These are phyloP conservation scores for Ochotona curzoniae DNA, from an alignment of 2,113 vertebrate species.

Conservation along the genomic window DNA sequence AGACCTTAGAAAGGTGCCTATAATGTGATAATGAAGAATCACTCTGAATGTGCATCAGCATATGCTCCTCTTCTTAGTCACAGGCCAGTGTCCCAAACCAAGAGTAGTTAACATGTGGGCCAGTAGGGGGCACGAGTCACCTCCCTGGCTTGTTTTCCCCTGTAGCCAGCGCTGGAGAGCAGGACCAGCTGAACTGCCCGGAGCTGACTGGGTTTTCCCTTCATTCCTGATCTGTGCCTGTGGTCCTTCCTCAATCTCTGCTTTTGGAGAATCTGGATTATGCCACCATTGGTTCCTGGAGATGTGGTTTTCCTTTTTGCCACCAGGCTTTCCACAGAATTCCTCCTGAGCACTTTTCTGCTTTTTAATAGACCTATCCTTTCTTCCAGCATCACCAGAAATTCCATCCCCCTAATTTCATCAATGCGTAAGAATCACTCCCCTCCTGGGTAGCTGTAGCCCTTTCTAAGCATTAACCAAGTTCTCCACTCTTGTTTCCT, in stretches of 20 bases:
- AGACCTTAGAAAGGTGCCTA: neutral
- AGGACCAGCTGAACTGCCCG: neutral
- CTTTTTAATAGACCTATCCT: neutral
- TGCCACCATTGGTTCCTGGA: neutral
- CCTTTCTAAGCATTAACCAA: neutral
- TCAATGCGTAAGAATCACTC: neutral
- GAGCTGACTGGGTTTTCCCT: neutral
- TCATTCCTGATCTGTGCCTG: neutral
- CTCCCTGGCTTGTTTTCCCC: neutral
- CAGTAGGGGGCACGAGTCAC: neutral
- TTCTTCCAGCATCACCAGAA: neutral
- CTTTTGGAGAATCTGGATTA: neutral
- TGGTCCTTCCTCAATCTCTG: neutral
- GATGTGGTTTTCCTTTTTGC: neutral
- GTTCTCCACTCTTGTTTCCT: neutral
- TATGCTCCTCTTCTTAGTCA: neutral
- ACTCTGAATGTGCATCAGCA: neutral
- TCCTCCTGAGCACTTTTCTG: neutral
- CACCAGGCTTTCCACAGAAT: neutral
- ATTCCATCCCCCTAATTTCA: neutral
- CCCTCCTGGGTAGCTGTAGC: neutral
- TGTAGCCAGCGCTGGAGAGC: no score
- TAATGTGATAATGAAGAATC: neutral
- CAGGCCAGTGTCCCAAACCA: neutral
- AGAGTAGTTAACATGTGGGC: neutral